Base-by-base conservation (phyloP, 2,888 invertebrate species). In the Morpho helenor region DNA sequence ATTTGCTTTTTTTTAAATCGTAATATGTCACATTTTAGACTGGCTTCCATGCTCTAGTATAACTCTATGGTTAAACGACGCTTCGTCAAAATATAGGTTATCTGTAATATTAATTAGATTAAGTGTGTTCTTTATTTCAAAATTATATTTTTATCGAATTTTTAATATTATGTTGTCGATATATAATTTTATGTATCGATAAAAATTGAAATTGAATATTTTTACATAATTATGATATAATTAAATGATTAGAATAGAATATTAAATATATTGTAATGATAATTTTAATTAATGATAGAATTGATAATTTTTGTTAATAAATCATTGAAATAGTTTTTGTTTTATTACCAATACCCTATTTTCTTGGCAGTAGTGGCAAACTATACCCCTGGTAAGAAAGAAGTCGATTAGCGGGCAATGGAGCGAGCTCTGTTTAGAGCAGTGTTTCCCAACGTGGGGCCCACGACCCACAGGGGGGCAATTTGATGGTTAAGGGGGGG, bases 221-320 rank as follows among this genome's bases (percentile, higher is more conserved):
- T 57, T 45, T 50, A 23, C 49, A 40, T 59, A 58, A 55, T 53
- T 57, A 52, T 56, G 56, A 54, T 57, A 60, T 62, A 59, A 63
- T 61, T 5, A 31, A 31, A 31, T 31, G 5, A 31, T 52, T 52
- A 56, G 48, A 3, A 43, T 43, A 43, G 43, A 31, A 31, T 31
- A 31, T 43, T 3, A 43, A 43, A n/a, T 8, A 43, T 43, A 43
- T 43, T 55, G 41, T 53, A 52, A 52, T 60, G 42, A 45, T 56
- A 42, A 63, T 58, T 62, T 58, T 60, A 59, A 49, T 61, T 64
- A 59, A 48, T 61, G 62, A 57, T 56, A 67, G 66, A 69, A 66
- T 69, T 66, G 59, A 63, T 64, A 68, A 68, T 69, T 75, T 76
- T 77, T 76, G 69, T 72, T 72, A 74, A 76, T 77, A 76, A 77